phyloP scores from a whole-genome alignment of 2,888 invertebrate species.

The Standfussiana lucernea region DNA sequence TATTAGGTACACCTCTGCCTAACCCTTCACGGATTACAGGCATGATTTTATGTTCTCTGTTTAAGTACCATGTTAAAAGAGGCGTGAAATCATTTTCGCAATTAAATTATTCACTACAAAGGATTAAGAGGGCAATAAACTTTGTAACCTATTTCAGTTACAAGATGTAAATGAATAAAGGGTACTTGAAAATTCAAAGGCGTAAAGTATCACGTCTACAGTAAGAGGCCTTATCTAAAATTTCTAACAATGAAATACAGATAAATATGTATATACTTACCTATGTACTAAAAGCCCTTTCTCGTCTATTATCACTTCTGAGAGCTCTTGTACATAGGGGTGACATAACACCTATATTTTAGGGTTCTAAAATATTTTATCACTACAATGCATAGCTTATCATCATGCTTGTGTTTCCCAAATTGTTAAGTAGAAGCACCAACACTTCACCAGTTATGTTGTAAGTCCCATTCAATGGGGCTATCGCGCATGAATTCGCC shows the following conservation, averaged over 20 bases:
- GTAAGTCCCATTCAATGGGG: too few relatives aligned
- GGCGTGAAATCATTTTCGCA: neutral
- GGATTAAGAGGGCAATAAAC: neutral
- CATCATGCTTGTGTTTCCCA: neutral
- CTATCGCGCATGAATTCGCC: too few relatives aligned
- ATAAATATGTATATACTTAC: neutral
- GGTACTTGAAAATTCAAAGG: neutral
- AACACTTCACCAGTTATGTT: neutral
- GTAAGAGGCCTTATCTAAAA: neutral
- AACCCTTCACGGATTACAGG: neutral
- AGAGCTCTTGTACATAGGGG: neutral
- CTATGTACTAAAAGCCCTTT: neutral
- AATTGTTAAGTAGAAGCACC: neutral
- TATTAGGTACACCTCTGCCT: neutral
- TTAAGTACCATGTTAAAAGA: neutral
- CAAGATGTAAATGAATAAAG: slow-evolving; percentile 6
- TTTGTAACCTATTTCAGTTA: neutral
- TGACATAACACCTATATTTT: neutral
- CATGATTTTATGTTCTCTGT: too few relatives aligned
- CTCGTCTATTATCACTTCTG: neutral
- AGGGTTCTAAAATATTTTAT: neutral
- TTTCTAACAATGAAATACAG: slow-evolving; percentile 7
- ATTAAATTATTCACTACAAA: neutral
- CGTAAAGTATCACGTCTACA: slow-evolving; percentile 4
- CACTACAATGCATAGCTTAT: neutral